Conservation (phyloP, 2,888 invertebrate species). For the Peribatodes rhomboidaria region DNA sequence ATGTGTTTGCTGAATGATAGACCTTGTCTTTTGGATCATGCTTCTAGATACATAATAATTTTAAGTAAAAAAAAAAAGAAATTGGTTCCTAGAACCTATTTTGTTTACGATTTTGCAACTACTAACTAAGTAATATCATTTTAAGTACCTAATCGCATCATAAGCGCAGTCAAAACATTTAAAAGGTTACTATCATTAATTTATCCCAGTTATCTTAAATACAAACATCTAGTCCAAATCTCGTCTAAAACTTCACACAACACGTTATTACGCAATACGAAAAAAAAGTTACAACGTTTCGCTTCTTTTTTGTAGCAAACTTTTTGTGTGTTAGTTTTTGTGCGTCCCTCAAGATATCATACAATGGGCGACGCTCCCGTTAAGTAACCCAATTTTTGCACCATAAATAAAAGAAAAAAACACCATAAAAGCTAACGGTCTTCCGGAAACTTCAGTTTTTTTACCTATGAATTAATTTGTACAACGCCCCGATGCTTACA, state of each 20-base stretch:
- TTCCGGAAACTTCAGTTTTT: conserved; percentile 59
- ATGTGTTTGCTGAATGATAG: too few species aligned
- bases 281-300: conserved; percentile 56
- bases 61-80: too few species aligned
- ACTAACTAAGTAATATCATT: too few species aligned
- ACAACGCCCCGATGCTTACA: conserved; percentile 83
- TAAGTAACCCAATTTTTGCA: conserved; percentile 86
- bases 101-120: too few species aligned
- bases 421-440: conserved; percentile 79
- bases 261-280: conserved; percentile 49
- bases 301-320: conserved; percentile 41
- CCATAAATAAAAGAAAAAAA: conserved; percentile 81
- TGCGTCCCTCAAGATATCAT: conserved; percentile 60
- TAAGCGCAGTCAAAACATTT: conserved; percentile 9
- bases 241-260: conserved; percentile 48
- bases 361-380: conserved; percentile 80
- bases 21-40: too few species aligned
- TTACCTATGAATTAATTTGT: conserved; percentile 82
- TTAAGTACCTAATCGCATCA: too few species aligned
- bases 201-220: conserved; percentile 59
- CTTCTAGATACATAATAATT: too few species aligned
- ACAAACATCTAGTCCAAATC: conserved; percentile 57
- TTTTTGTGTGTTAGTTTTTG: conserved; percentile 40
- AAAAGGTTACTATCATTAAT: conserved; percentile 63
- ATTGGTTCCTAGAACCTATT: too few species aligned